These are phyloP conservation scores for Zaprionus africanus DNA, from an alignment of 1,140 invertebrate species.

Conservation along the genomic window DNA sequence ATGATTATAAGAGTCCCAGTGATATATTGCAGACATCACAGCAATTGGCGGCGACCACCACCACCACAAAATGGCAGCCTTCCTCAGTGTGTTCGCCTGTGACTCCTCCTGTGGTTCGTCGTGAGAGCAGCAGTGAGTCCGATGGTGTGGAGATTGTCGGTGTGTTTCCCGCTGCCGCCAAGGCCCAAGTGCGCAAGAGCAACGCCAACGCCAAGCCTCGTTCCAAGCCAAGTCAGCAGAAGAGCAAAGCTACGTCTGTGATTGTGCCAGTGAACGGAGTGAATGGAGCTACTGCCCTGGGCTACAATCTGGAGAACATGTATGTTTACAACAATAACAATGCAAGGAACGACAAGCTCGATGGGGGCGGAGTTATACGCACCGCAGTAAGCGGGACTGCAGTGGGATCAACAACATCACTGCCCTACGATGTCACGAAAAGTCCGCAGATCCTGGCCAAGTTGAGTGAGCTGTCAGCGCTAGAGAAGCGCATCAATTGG, in stretches of 20 bases:
- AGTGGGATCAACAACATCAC: not conserved
- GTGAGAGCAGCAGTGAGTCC: slow-evolving; percentile 77
- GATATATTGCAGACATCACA: slow-evolving; percentile 78
- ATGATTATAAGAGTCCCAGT: slow-evolving; percentile 71
- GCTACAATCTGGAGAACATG: slow-evolving; percentile 57
- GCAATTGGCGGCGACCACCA: slow-evolving; percentile 53
- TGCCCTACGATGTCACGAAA: slow-evolving; percentile 50
- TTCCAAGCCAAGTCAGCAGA: slow-evolving; percentile 47
- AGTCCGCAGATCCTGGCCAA: slow-evolving; percentile 55
- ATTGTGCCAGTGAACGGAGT: slow-evolving; percentile 17
- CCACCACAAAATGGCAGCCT: slow-evolving; percentile 39
- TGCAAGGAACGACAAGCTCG: slow-evolving; percentile 11
- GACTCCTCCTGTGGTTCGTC: slow-evolving; percentile 32
- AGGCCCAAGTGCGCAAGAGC: not conserved
- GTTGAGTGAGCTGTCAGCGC: slow-evolving; percentile 49
- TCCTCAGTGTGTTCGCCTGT: not conserved
- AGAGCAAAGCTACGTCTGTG: slow-evolving; percentile 35
- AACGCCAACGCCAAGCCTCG: slow-evolving; percentile 21
- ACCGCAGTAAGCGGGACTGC: not conserved
- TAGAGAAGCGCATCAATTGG: slow-evolving; percentile 64
- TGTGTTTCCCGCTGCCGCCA: slow-evolving; percentile 56
- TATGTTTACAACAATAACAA: slow-evolving; percentile 58
- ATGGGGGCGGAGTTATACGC: slow-evolving; percentile 17
- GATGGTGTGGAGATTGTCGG: slow-evolving; percentile 81
- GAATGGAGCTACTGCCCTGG: slow-evolving; percentile 39